phyloP scores from a whole-genome alignment of 2,888 invertebrate species.

The Lordiphosa fenestrarum region DNA sequence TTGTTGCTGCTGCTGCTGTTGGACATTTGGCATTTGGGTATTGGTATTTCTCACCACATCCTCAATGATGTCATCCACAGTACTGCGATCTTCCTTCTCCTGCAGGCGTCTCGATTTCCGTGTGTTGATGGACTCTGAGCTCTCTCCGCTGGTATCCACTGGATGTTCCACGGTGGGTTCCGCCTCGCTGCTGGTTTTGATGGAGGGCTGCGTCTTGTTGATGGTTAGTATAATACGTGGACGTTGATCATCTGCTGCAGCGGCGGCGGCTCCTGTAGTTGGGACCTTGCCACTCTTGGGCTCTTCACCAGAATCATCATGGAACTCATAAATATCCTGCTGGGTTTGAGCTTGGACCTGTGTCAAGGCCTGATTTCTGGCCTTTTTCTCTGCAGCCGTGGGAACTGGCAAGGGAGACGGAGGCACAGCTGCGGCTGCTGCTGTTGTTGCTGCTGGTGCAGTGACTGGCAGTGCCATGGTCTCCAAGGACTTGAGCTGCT shows the following conservation, averaged over 20 bases:
- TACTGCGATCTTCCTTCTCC: constrained; percentile 87
- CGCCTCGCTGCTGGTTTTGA: constrained; percentile 72
- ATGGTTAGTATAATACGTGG: constrained; percentile 91
- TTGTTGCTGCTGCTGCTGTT: constrained; percentile 11
- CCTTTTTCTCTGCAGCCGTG: constrained; percentile 78
- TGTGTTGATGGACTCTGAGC: constrained; percentile 82
- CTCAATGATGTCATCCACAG: constrained; percentile 93
- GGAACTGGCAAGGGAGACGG: constrained; percentile 33
- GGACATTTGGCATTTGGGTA: constrained; percentile 38
- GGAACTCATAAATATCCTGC: constrained; percentile 93
- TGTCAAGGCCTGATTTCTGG: constrained; percentile 62
- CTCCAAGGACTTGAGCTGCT: constrained; percentile 26
- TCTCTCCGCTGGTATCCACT: constrained; percentile 61
- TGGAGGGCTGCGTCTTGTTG: constrained; percentile 82
- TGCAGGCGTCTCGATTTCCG: constrained; percentile 90
- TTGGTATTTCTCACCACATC: constrained; percentile 89
- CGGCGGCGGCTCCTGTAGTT: constrained; percentile 2
- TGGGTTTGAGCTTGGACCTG: constrained; percentile 56
- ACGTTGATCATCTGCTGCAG: constrained; percentile 78
- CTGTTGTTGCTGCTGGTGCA: constrained; percentile 15
- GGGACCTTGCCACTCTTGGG: constrained; percentile 69
- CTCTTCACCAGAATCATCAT: constrained; percentile 93
- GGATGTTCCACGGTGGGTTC: constrained; percentile 31
- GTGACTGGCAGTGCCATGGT: constrained; percentile 8
- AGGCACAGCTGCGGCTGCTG: constrained; percentile 11